Percentiles rank a stretch among this genome's conserved stretches.
Conservation (phyloP, 2,797 vertebrate genomes). For the Hozukius guyotensis region DNA sequence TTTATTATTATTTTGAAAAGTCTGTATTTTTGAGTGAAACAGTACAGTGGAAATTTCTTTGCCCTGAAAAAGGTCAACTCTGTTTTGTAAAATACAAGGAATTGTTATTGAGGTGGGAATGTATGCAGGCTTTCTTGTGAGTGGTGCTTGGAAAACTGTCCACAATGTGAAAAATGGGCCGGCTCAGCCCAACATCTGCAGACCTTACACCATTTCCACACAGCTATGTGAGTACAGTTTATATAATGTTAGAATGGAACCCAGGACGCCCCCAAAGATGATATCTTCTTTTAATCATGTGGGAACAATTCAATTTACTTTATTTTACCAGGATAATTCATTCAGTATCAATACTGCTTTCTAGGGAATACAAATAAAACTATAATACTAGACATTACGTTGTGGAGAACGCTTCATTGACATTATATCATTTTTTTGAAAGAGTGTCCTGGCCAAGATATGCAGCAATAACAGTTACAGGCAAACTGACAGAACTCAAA, state of each 20-base stretch:
- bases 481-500: too few species aligned
- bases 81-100: slow-evolving; percentile 57
- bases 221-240: not conserved
- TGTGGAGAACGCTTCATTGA: too few species aligned
- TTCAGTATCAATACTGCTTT: not conserved
- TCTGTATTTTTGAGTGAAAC: slow-evolving; percentile 2
- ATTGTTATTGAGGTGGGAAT: slow-evolving; percentile 27
- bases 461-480: too few species aligned
- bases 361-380: not conserved
- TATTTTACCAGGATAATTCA: not conserved
- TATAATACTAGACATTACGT: not conserved
- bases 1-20: not conserved
- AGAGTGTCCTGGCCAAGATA: too few species aligned
- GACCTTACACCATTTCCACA: not conserved
- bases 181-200: not conserved
- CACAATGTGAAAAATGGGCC: slow-evolving; percentile 20
- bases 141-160: slow-evolving; percentile 5
- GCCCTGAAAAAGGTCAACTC: slow-evolving; percentile 38
- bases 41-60: not conserved
- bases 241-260: not conserved
- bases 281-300: not conserved
- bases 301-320: not conserved
- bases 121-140: slow-evolving; percentile 15
- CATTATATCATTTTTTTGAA: too few species aligned
- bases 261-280: not conserved